Conservation (phyloP, 1,140 invertebrate species). For the Drosophila bipectinata region DNA sequence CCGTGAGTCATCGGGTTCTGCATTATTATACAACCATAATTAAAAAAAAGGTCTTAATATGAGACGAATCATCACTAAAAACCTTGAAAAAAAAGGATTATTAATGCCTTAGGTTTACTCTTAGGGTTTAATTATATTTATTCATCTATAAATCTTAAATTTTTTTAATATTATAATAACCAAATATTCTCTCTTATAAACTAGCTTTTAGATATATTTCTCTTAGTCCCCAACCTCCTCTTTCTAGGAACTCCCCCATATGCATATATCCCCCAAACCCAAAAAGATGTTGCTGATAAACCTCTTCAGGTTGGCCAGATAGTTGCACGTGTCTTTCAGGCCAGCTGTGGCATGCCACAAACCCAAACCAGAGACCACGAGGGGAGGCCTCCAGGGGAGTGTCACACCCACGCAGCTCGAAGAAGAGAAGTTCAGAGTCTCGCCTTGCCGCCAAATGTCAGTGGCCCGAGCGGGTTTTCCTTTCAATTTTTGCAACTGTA, state of each 20-base stretch:
- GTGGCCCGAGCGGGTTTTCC: conserved; percentile 32
- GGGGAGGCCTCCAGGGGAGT: conserved; percentile 1
- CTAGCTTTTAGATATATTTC: background rate
- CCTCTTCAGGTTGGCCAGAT: conserved; percentile 10
- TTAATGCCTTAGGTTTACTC: background rate
- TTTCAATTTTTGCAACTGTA: conserved; percentile 15
- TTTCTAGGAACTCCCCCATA: background rate
- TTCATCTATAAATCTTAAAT: no score
- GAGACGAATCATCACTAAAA: background rate
- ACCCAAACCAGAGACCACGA: background rate
- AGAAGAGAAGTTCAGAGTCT: conserved; percentile 53
- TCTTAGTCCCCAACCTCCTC: background rate
- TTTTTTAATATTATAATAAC: background rate
- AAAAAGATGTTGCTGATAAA: conserved; percentile 64
- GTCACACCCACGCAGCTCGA: conserved; percentile 47
- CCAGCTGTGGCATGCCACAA: conserved; percentile 34
- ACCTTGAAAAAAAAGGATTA: background rate
- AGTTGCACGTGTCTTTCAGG: conserved; percentile 53
- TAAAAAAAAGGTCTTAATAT: background rate
- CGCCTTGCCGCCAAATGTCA: conserved; percentile 63
- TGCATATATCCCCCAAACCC: background rate
- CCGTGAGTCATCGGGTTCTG: background rate
- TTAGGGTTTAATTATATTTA: no score
- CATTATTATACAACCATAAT: background rate
- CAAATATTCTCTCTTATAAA: background rate